Base-by-base conservation (phyloP, 1,140 invertebrate genomes). In the Lasioglossum albipes region DNA sequence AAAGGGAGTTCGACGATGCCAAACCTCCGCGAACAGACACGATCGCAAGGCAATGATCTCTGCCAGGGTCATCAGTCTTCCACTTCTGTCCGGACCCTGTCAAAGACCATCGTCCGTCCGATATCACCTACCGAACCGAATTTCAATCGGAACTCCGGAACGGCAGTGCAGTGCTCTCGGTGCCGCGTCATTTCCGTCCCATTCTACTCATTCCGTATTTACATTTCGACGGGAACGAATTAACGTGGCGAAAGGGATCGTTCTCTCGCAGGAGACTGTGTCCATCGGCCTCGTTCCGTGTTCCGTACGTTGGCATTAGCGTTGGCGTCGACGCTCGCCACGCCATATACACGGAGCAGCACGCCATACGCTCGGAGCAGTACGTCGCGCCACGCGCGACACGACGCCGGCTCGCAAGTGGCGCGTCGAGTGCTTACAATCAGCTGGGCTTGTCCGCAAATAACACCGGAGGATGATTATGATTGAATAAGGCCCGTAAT, bases 401-500 rank as follows among this genome's bases (percentile, higher is more conserved):
- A 16, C 52, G 52, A 18, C 18, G 45, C 45, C 45, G 57, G 13
- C 41, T 77, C 65, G 75, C 69, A 81, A 84, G 79, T 84, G 79
- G 79, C 72, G 82, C 85, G 79, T 74, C 86, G 79, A 90, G 88
- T 90, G 90, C 90, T 91, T 90, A 92, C 89, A 93, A 93, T 93
- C 92, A 93, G 90, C 91, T 90, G 88, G 92, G 91, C 89, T 93
- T 92, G 92, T 93, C 91, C 90, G 91, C 90, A 93, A 93, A 93
- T 92, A 93, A 93, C 91, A 84, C 86, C 84, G 89, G 82, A 88
- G 88, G 89, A 90, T 90, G 91, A 93, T 92, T 93, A 92, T 92
- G 91, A 92, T 91, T 93, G 91, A 93, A 93, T 92, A 92, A 92
- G 91, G 84, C 88, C 88, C 89, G 90, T 93, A 93, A 93, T 93